phyloP scores from a whole-genome alignment of 2,888 invertebrate genomes.

The Iselma pallidipennis region DNA sequence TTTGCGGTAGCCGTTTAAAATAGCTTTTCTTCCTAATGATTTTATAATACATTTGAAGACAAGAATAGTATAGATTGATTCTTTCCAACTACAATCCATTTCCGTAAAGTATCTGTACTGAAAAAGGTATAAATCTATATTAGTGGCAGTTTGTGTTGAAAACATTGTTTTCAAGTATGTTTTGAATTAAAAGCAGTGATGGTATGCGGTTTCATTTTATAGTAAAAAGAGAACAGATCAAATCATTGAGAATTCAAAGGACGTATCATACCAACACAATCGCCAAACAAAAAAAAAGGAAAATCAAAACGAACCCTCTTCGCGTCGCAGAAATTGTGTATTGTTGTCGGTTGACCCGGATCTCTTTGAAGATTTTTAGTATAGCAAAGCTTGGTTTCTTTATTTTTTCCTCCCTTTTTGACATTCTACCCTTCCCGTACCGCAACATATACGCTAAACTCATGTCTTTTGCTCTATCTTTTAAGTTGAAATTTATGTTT shows the following conservation, averaged over 20 bases:
- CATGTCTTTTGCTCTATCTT: slow-evolving; percentile 40
- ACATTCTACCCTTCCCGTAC: background rate
- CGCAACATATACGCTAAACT: slow-evolving; percentile 24
- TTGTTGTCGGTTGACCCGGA: slow-evolving; percentile 48
- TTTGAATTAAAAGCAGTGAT: slow-evolving; percentile 3
- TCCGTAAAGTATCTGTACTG: slow-evolving; percentile 14
- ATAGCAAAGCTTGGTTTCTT: background rate
- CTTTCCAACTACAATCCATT: slow-evolving; percentile 30
- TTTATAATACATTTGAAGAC: too few species aligned
- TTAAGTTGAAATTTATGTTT: slow-evolving; percentile 45
- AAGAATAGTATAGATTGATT: too few species aligned
- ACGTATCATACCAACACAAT: slow-evolving; percentile 41
- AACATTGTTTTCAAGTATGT: background rate
- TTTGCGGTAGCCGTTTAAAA: too few species aligned
- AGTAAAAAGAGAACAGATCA: background rate
- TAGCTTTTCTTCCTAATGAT: too few species aligned
- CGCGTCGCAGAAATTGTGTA: slow-evolving; percentile 43
- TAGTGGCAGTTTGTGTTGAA: background rate
- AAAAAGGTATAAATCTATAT: slow-evolving; percentile 4
- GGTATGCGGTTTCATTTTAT: background rate
- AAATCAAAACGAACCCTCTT: slow-evolving; percentile 42
- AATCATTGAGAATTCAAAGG: slow-evolving; percentile 41
- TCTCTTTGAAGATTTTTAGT: slow-evolving; percentile 38
- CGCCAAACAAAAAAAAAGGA: slow-evolving; percentile 35
- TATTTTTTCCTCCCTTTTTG: background rate